Conservation (phyloP, 2,113 vertebrate species). For the Panthera uncia region DNA sequence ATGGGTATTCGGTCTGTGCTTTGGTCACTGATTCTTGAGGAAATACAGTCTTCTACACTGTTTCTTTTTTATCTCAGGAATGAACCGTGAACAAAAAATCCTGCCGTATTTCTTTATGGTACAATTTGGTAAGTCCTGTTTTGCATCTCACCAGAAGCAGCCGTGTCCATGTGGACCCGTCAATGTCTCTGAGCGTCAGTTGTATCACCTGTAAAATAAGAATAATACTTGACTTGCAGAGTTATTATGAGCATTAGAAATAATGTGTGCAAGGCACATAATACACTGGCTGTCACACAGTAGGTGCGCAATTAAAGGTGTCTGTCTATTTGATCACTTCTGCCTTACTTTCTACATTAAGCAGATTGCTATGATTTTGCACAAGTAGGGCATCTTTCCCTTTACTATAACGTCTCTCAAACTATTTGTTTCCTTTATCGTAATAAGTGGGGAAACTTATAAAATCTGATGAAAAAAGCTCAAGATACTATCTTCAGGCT, state of each 20-base stretch:
- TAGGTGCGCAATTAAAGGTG: background rate
- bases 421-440: background rate
- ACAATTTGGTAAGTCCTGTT: background rate
- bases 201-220: background rate
- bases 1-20: conserved; percentile 4
- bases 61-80: conserved; percentile 1
- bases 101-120: background rate
- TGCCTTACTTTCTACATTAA: background rate
- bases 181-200: background rate
- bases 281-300: background rate
- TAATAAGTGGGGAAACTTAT: background rate
- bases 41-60: background rate
- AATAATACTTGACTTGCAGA: background rate
- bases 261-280: background rate
- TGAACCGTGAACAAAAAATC: background rate
- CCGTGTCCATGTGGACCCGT: background rate
- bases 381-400: background rate
- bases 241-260: background rate
- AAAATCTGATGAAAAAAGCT: background rate
- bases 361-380: background rate
- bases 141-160: background rate
- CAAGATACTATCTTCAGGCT: background rate
- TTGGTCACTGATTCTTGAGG: background rate
- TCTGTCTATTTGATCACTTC: background rate
- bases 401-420: background rate